Evolutionary conservation across 2,113 vertebrate species (phyloP).

Genomic region (Myrmecophaga tridactyla): DNA sequence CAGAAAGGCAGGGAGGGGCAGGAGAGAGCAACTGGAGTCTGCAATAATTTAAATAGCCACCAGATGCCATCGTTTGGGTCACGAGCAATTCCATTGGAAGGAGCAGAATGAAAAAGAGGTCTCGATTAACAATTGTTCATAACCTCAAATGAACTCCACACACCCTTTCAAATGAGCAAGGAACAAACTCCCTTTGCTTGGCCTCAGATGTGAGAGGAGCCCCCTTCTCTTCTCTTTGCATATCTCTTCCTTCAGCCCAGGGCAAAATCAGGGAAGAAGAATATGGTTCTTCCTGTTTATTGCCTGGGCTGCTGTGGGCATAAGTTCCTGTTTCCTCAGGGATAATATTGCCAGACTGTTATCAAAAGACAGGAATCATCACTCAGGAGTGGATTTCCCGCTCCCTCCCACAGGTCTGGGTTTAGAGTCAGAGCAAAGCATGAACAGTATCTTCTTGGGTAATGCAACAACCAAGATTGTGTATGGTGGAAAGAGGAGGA

Average conservation of each 20-base stretch:
- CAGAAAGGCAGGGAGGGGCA: not conserved
- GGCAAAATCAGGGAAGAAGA: not conserved
- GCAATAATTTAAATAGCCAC: not conserved
- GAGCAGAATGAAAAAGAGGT: not conserved
- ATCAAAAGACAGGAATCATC: not conserved
- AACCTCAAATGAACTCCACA: not conserved
- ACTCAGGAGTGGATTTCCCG: not conserved
- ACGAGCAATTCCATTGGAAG: not conserved
- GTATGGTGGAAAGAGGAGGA: not conserved
- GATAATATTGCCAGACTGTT: not conserved
- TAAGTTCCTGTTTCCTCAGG: not conserved
- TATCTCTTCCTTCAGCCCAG: not conserved
- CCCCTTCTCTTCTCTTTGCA: not conserved
- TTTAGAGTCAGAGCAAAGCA: accelerated
- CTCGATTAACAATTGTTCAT: not conserved
- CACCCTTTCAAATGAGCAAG: not conserved
- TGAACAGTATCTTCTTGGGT: not conserved
- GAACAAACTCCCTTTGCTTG: not conserved
- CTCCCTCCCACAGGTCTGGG: not conserved
- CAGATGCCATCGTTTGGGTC: constrained; percentile 43
- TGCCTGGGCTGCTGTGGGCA: not conserved
- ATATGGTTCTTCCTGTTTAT: not conserved
- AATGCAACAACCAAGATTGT: not conserved
- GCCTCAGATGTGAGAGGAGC: not conserved
- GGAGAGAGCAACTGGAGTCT: not conserved